Evolutionary conservation across 2,113 vertebrate genomes (phyloP).

Genomic region (Amblyopsis rosae): DNA sequence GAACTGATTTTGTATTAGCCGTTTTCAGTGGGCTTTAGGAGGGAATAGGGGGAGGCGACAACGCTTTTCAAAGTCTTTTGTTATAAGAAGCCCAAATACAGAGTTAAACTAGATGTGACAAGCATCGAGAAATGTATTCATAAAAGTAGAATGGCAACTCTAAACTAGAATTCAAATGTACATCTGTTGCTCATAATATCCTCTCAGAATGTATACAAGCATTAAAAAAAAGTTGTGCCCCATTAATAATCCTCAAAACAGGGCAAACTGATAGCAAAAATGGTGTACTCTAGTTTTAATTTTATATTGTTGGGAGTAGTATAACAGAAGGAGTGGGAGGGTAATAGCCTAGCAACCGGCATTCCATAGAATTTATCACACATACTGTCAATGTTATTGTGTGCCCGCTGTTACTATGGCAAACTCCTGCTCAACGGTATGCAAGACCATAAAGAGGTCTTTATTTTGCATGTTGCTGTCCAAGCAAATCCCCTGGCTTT

Average conservation of each 20-base stretch:
- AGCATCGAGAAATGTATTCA: constrained; percentile 72
- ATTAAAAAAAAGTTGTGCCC: constrained; percentile 65
- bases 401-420: constrained; percentile 40
- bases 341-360: constrained; percentile 68
- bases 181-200: constrained; percentile 66
- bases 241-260: constrained; percentile 43
- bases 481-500: not conserved
- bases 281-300: constrained; percentile 52
- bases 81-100: constrained; percentile 55
- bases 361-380: constrained; percentile 62
- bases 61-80: constrained; percentile 44
- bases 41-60: constrained; percentile 21
- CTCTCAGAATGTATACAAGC: constrained; percentile 67
- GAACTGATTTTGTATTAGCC: constrained; percentile 55
- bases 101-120: constrained; percentile 61
- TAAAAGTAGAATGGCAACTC: constrained; percentile 62
- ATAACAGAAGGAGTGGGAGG: constrained; percentile 33
- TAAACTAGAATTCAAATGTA: constrained; percentile 55
- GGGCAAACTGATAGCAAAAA: constrained; percentile 31
- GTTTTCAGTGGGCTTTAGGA: constrained; percentile 36
- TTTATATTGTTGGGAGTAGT: constrained; percentile 40
- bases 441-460: constrained; percentile 25
- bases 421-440: constrained; percentile 31
- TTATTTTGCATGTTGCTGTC: constrained; percentile 33
- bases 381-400: constrained; percentile 51